These are phyloP conservation scores for Pocillopora damicornis DNA, from an alignment of 64 coral and sea anemone genomes.

Conservation along the genomic window DNA sequence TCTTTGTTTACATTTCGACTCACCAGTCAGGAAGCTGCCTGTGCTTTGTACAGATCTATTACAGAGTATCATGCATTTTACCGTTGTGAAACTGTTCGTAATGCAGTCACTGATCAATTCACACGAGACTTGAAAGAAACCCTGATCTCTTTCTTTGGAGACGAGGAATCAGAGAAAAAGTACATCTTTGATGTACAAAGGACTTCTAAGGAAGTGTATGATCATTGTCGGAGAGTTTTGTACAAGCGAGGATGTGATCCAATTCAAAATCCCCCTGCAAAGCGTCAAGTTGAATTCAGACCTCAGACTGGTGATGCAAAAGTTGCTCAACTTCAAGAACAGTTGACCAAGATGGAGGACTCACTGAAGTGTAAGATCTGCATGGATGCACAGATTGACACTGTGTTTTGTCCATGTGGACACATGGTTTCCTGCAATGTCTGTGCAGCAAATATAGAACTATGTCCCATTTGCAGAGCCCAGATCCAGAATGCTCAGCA, in stretches of 20 bases:
- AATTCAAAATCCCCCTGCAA: constrained; percentile 25
- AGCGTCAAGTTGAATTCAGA: neutral
- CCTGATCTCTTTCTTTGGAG: constrained; percentile 83
- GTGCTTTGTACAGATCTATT: constrained; percentile 81
- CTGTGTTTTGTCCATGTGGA: constrained; percentile 82
- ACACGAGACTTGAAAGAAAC: constrained; percentile 95
- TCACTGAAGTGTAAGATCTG: constrained; percentile 85
- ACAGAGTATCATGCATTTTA: constrained; percentile 98
- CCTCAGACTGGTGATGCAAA: neutral
- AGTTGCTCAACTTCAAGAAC: constrained; percentile 35
- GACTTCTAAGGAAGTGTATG: constrained; percentile 91
- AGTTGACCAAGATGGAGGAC: constrained; percentile 64
- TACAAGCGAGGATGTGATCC: constrained; percentile 67
- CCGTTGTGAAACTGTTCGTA: constrained; percentile 91
- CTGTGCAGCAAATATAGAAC: constrained; percentile 60
- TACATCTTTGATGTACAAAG: constrained; percentile 98
- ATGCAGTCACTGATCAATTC: constrained; percentile 77
- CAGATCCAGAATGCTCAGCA: constrained; percentile 48
- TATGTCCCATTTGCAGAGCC: constrained; percentile 68
- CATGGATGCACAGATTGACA: constrained; percentile 71
- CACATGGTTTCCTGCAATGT: constrained; percentile 75
- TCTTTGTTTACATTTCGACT: constrained; percentile 67
- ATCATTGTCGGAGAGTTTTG: constrained; percentile 83
- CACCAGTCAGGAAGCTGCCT: constrained; percentile 62
- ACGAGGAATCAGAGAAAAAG: constrained; percentile 94